Percentiles rank a stretch among this genome's conserved stretches.
phyloP scores from a whole-genome alignment of 2,888 invertebrate genomes.

The Colletes collaris region DNA sequence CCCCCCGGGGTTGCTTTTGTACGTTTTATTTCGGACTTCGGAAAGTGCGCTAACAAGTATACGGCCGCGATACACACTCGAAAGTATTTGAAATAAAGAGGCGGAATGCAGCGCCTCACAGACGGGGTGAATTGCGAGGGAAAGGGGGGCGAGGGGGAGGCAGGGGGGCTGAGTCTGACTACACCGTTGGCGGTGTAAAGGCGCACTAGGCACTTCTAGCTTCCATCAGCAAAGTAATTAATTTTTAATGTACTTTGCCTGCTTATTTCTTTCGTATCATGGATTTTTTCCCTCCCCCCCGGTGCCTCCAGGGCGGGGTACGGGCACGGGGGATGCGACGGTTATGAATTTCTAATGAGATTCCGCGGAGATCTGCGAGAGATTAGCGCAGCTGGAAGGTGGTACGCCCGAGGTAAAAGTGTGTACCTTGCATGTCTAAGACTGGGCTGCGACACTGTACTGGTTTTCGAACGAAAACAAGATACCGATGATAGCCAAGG shows the following conservation, averaged over 20 bases:
- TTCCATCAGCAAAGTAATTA: constrained; percentile 83
- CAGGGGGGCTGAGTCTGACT: constrained; percentile 17
- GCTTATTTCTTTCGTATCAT: constrained; percentile 83
- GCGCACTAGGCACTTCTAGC: constrained; percentile 80
- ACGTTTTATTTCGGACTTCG: constrained; percentile 32
- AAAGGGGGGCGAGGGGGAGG: constrained; percentile 13
- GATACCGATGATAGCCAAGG: constrained; percentile 63
- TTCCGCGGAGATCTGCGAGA: constrained; percentile 82
- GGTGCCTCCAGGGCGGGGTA: constrained; percentile 54
- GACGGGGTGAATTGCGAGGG: constrained; percentile 56
- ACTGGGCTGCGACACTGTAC: constrained; percentile 66
- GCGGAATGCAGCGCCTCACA: constrained; percentile 61
- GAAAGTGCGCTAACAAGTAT: constrained; percentile 44
- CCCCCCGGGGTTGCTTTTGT: not conserved
- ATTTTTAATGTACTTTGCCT: constrained; percentile 83
- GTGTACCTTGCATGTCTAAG: constrained; percentile 78
- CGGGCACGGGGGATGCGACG: constrained; percentile 73
- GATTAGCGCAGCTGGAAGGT: constrained; percentile 78
- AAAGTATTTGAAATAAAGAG: constrained; percentile 67
- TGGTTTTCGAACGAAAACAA: constrained; percentile 70
- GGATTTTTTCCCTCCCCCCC: constrained; percentile 72
- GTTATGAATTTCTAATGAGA: constrained; percentile 83
- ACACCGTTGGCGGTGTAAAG: constrained; percentile 44
- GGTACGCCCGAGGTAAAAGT: constrained; percentile 73
- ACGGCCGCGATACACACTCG: constrained; percentile 44